Percentiles rank a stretch among this genome's conserved stretches.
phyloP scores from a whole-genome alignment of 2,113 vertebrate species.

The Saccopteryx leptura region DNA sequence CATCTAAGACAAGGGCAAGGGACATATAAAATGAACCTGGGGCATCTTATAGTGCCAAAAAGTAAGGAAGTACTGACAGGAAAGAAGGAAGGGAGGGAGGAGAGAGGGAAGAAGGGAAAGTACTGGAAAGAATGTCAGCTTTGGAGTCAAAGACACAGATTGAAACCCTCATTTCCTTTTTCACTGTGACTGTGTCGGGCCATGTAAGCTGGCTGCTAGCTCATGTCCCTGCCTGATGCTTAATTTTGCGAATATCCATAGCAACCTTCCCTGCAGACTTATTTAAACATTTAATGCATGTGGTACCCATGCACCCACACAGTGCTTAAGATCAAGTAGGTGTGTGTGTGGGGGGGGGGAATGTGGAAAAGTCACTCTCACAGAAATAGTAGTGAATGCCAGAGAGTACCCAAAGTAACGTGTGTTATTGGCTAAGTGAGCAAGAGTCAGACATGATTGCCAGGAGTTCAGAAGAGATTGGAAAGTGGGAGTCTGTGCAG shows the following conservation, averaged over 20 bases:
- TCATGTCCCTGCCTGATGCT: accelerated
- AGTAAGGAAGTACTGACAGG: neutral
- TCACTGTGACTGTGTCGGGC: neutral
- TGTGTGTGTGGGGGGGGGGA: too few species aligned
- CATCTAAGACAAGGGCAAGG: too few species aligned
- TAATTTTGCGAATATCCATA: neutral
- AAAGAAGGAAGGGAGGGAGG: neutral
- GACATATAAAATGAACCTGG: neutral
- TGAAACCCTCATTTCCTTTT: neutral
- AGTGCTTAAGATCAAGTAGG: neutral
- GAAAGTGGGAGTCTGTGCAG: neutral
- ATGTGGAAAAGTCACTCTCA: neutral
- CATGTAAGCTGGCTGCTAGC: neutral
- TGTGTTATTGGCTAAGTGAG: neutral
- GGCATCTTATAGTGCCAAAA: neutral
- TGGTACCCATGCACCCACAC: neutral
- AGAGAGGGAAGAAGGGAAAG: neutral
- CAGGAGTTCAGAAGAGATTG: neutral
- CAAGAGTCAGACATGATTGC: neutral
- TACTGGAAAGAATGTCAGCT: neutral
- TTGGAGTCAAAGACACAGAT: neutral
- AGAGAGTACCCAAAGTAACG: accelerated
- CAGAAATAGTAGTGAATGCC: accelerated
- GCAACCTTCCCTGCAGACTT: neutral
- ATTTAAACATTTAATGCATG: neutral